phyloP scores from a whole-genome alignment of 2,113 vertebrate species.

The Puntigrus tetrazona region DNA sequence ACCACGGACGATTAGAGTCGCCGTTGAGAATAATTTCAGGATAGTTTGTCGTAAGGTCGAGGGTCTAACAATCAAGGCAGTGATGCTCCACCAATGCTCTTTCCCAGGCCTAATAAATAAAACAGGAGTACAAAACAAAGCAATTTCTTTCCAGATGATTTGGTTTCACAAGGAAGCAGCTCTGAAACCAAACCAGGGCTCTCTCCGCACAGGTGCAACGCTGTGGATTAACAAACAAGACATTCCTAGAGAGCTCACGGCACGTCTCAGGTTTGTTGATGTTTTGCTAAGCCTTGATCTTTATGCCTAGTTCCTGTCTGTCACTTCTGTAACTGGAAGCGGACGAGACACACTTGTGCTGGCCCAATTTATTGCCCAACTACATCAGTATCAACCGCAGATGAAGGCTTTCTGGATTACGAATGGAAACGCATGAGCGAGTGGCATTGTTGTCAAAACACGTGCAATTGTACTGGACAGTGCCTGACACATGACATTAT shows the following conservation, averaged over 20 bases:
- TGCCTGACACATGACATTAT: constrained; percentile 28
- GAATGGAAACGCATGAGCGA: constrained; percentile 14
- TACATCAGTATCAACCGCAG: constrained; percentile 38
- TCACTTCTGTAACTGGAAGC: constrained; percentile 37
- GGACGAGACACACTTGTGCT: constrained; percentile 15
- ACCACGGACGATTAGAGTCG: background rate
- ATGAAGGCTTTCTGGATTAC: constrained; percentile 43
- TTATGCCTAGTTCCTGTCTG: constrained; percentile 36
- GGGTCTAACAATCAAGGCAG: constrained; percentile 28
- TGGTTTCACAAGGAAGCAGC: constrained; percentile 24
- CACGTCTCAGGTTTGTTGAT: constrained; percentile 38
- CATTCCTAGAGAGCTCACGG: constrained; percentile 32
- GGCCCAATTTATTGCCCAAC: constrained; percentile 30
- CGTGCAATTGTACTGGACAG: constrained; percentile 14
- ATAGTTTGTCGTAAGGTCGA: background rate
- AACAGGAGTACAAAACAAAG: constrained; percentile 47
- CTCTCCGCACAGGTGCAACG: constrained; percentile 1
- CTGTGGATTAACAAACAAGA: constrained; percentile 42
- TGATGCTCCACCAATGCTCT: constrained; percentile 9
- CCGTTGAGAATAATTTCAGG: constrained; percentile 24
- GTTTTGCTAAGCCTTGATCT: constrained; percentile 39
- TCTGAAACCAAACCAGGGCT: constrained; percentile 21
- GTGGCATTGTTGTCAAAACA: constrained; percentile 31
- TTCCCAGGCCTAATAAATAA: constrained; percentile 47
- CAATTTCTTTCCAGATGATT: constrained; percentile 43